Evolutionary conservation across 2,888 invertebrate genomes (phyloP), one percentile per base, ranked within the genome.

Genomic region (Blastobasis adustella): DNA sequence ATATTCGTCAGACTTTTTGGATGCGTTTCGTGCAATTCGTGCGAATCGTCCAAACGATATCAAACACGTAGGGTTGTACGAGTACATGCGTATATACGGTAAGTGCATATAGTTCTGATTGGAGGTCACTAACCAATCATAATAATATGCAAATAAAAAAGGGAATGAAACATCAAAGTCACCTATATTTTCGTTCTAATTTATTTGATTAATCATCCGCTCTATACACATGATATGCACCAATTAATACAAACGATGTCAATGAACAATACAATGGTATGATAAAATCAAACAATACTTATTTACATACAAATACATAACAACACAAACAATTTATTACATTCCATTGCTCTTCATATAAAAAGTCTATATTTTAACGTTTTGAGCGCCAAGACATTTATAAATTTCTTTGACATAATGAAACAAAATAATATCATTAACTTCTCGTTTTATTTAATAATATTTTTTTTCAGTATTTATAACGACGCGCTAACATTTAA

Each of bases 201-300:
- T 88, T 87, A 87, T 86, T 88, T 79, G 87, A 86, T 81, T 88
- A 86, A 82, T 83, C 87, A 82, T 86, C 86, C 83, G 87, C 77
- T 79, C 85, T 87, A 87, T 85, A 86, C 87, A 88, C 88, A 86
- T 88, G 88, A 88, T 88, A 88, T 88, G 88, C 88, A 87, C 87
- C 88, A 87, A 87, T 87, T 86, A 78, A 88, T 83, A 85, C 73
- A 84, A 86, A 86, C 73, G 64, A 82, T 76, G 72, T 67, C 23
- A 63, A 79, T 77, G 76, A 81, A 75, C 71, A 71, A 73, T 75
- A 71, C 67, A 63, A 49, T 67, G 69, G 73, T 71, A 79, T 74
- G 75, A 79, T 71, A 66, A 23, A 23, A 3, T 23, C 23, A 23
- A 73, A 73, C 79, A 78, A 64, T 74, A 78, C 80, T 74, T 82